Conservation (phyloP, 2,113 vertebrate species). For the Brachionichthys hirsutus region DNA sequence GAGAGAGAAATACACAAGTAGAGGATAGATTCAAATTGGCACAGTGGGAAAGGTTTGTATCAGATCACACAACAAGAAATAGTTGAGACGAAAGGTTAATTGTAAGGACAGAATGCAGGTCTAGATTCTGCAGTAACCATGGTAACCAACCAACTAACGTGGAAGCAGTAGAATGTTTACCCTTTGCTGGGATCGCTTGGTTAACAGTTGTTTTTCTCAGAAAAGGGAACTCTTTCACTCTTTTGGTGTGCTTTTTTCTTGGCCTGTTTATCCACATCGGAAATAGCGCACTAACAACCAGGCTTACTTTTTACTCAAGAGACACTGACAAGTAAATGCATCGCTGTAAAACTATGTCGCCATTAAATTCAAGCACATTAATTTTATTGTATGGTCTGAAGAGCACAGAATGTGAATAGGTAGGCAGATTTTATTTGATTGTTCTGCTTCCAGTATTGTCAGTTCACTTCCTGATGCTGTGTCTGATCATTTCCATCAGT, state of each 20-base stretch:
- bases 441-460: no score
- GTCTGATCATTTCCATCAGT: no score
- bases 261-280: not conserved
- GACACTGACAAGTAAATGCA: no score
- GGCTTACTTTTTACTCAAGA: not conserved
- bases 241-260: conserved; percentile 5
- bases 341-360: no score
- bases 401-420: no score
- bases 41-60: conserved; percentile 25
- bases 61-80: conserved; percentile 47
- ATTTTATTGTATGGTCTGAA: no score
- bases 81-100: conserved; percentile 73
- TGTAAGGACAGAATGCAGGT: conserved; percentile 68
- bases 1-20: conserved; percentile 11
- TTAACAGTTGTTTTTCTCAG: conserved; percentile 4
- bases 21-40: conserved; percentile 30
- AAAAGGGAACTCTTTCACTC: not conserved
- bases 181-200: conserved; percentile 10
- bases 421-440: no score
- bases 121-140: conserved; percentile 69
- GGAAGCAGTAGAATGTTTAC: conserved; percentile 45
- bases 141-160: conserved; percentile 51
- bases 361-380: no score
- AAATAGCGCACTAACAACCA: no score
- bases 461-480: no score